Evolutionary conservation across 2,888 invertebrate species (phyloP).

Genomic region (Calliopum simillimum): DNA sequence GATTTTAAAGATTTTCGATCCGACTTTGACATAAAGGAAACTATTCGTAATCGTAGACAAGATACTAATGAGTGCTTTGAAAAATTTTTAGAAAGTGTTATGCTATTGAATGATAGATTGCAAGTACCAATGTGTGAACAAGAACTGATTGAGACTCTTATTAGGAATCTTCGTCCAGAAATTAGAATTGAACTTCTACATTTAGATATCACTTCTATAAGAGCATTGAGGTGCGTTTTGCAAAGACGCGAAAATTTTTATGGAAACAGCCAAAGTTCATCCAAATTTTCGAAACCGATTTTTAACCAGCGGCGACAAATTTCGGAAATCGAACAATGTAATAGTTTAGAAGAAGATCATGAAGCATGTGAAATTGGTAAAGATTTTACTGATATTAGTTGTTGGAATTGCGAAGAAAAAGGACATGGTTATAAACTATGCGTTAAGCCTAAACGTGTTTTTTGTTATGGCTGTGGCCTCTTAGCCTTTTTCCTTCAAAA

Average conservation of each 20-base stretch:
- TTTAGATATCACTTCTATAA: conserved; percentile 19
- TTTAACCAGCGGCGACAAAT: background rate
- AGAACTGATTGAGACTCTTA: too few species aligned
- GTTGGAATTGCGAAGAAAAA: conserved; percentile 22
- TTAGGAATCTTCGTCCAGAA: too few species aligned
- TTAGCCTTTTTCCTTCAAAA: conserved; percentile 7
- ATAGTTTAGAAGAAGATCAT: conserved; percentile 3
- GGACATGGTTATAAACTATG: conserved; percentile 5
- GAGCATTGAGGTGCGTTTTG: conserved; percentile 19
- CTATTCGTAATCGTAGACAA: conserved; percentile 29
- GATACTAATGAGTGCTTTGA: conserved; percentile 23
- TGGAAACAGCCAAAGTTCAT: background rate
- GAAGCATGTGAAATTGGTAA: background rate
- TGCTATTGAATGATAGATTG: conserved; percentile 23
- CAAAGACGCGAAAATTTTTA: background rate
- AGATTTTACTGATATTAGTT: background rate
- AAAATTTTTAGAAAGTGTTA: conserved; percentile 26
- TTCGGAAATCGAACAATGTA: conserved; percentile 3
- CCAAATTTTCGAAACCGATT: background rate
- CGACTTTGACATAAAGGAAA: conserved; percentile 24
- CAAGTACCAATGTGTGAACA: conserved; percentile 10
- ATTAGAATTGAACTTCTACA: too few species aligned
- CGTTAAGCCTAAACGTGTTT: too few species aligned
- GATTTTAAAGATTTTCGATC: conserved; percentile 28
- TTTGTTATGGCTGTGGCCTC: conserved; percentile 9